Base-by-base conservation (phyloP, 2,113 vertebrate species). In the Ageneiosus marmoratus region DNA sequence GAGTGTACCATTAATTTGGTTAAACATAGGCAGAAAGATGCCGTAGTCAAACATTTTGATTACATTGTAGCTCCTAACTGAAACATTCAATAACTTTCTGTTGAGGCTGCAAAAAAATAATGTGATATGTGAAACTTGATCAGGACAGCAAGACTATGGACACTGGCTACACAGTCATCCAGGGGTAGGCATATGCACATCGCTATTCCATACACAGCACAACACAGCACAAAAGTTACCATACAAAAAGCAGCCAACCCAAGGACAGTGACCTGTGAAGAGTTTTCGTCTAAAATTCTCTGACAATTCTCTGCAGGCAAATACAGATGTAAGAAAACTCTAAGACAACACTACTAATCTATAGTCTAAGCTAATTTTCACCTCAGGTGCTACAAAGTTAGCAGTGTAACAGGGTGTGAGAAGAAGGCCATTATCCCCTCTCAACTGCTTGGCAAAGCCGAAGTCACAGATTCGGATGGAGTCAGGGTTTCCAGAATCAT, bases 381-480 rank as follows among this genome's bases (percentile, higher is more conserved):
- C 97, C 97, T 99, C 98, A 86, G 98, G 98, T 72, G 98, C 97
- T 88, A 99, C 97, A 74, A 99, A 99, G 92, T 99, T 98, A 86
- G 97, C 97, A 8, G 97, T 99, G 91, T 99, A 99, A 89, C 97
- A 98, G 0, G 97, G 98, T 29, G 98, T 99, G 69, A 99, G 94
- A 22, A 99, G 96, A 34, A 99, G 92, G 72, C 98, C 97, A 85
- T 97, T 98, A 79, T 98, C 97, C 84, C 97, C 97, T 60, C 97
- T 91, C 81, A 98, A 95, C 89, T 99, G 97, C 89, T 99, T 99
- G 75, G 98, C 96, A 85, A 98, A 99, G 69, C 97, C 97, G 92
- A 99, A 99, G 90, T 99, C 98, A 91, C 97, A 99, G 89, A 99
- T 99, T 79, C 95, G 93, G 86, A 99, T 98, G n/a, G 97, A 99